Evolutionary conservation across 2,113 vertebrate genomes (phyloP), one percentile per base, ranked within the genome.

Genomic region (Oryctolagus cuniculus): DNA sequence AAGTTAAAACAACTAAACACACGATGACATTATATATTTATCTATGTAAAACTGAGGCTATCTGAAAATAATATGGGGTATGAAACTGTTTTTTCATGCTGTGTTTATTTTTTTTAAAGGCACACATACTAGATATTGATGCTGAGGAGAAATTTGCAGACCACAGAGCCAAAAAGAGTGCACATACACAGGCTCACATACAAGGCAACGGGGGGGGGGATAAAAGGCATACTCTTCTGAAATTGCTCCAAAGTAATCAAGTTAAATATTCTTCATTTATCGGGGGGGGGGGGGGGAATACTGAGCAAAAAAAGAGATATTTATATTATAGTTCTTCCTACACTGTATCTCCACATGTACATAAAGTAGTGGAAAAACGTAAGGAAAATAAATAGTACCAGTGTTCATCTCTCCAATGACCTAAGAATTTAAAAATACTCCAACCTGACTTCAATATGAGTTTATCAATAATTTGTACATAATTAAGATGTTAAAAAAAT

Each of bases 341-440:
- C 49, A 38, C 0, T 86, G 0, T 38, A 66, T 79, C 53, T 96
- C 69, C 64, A 90, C 5, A 94, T 83, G 24, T 53, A 93, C 36
- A 81, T 53, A 96, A 34, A 81, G 44, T 63, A 89, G 38, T 84
- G 66, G 1, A 80, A 93, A 92, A 90, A 38, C 31, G 49, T 49
- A 85, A 63, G 58, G 13, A 8, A 92, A 92, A 88, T 2, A 79
- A 64, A 88, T 2, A 78, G 70, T 77, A 77, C 36, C 49, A 64
- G 36, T 31, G 70, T 17, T 92, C 67, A 96, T 8, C n/a, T 49
- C 69, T 95, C 80, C 75, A 95, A 25, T 84, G 51, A 74, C 29
- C 25, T 38, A 72, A 78, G 36, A 82, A 9, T 89, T 91, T 80
- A 94, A 93, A 86, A 94, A 95, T 53, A 88, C 6, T 19, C 38